These are phyloP conservation scores for Malachius bipustulatus DNA, from an alignment of 2,888 invertebrate genomes.

Conservation along the genomic window DNA sequence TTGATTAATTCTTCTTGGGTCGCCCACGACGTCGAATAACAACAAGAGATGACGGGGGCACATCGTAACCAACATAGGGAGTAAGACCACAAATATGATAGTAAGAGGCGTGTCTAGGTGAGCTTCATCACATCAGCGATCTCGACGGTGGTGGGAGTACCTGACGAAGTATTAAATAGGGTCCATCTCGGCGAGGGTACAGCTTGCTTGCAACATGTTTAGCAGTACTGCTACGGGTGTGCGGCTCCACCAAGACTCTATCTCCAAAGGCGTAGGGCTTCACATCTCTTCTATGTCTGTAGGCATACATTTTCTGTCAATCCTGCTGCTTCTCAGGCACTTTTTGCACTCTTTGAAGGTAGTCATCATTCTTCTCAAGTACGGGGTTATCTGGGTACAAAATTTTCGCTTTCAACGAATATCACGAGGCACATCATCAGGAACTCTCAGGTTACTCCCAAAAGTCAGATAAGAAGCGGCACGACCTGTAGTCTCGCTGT, in stretches of 20 bases:
- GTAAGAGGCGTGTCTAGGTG: no score
- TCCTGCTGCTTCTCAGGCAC: no score
- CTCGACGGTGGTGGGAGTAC: conserved; percentile 9
- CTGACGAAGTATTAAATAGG: not conserved
- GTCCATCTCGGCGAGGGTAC: not conserved
- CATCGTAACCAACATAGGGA: conserved; percentile 1
- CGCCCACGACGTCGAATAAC: no score
- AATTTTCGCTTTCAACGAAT: conserved; percentile 25
- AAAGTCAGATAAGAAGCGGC: conserved; percentile 28
- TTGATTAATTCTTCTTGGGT: no score
- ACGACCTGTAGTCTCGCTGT: conserved; percentile 22
- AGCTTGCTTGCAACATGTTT: not conserved
- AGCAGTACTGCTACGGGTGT: not conserved
- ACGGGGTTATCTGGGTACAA: conserved; percentile 25
- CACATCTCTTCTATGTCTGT: no score
- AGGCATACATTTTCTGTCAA: no score
- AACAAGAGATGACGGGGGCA: conserved; percentile 1
- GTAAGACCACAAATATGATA: conserved; percentile 12
- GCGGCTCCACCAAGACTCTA: not conserved
- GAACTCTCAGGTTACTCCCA: conserved; percentile 26
- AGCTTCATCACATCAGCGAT: conserved; percentile 2
- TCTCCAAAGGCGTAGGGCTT: no score
- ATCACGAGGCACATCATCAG: conserved; percentile 24
- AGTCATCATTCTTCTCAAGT: no score
- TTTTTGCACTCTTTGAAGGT: no score